Evolutionary conservation across 2,888 invertebrate species (phyloP).

Genomic region (Pseudanteris insignis): DNA sequence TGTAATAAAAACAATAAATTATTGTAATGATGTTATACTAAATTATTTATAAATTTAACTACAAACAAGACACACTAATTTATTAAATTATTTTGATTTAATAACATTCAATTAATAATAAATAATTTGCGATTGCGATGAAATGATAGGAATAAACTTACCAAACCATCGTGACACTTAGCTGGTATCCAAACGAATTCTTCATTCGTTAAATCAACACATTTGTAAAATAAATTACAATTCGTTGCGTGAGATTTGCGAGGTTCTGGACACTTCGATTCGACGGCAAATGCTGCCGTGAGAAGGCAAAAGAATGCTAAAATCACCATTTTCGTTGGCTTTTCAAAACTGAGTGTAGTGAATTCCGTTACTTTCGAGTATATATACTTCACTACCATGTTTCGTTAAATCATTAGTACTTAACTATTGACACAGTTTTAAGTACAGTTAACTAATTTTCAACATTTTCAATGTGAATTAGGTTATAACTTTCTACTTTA

Average conservation of each 20-base stretch:
- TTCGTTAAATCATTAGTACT: conserved; percentile 44
- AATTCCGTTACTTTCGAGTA: conserved; percentile 42
- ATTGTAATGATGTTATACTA: too few species aligned
- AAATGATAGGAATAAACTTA: conserved; percentile 47
- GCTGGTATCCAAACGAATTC: conserved; percentile 60
- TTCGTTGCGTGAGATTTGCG: conserved; percentile 58
- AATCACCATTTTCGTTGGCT: conserved; percentile 26
- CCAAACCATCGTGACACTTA: conserved; percentile 58
- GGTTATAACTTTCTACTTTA: conserved; percentile 17
- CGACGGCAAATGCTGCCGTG: conserved; percentile 4
- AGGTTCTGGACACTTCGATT: conserved; percentile 57
- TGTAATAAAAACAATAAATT: too few species aligned
- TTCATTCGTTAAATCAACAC: conserved; percentile 56
- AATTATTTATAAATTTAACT: too few species aligned
- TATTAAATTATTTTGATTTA: too few species aligned
- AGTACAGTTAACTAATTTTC: conserved; percentile 52
- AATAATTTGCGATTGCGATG: not conserved
- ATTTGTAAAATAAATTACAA: conserved; percentile 60
- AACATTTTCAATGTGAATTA: conserved; percentile 9
- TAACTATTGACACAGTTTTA: conserved; percentile 49
- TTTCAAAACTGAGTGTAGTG: conserved; percentile 32
- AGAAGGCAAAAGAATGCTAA: conserved; percentile 27
- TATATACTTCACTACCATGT: conserved; percentile 49
- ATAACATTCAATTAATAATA: not conserved
- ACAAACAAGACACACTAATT: too few species aligned